Conservation (phyloP, 2,113 vertebrate genomes). For the Cottus gobio region DNA sequence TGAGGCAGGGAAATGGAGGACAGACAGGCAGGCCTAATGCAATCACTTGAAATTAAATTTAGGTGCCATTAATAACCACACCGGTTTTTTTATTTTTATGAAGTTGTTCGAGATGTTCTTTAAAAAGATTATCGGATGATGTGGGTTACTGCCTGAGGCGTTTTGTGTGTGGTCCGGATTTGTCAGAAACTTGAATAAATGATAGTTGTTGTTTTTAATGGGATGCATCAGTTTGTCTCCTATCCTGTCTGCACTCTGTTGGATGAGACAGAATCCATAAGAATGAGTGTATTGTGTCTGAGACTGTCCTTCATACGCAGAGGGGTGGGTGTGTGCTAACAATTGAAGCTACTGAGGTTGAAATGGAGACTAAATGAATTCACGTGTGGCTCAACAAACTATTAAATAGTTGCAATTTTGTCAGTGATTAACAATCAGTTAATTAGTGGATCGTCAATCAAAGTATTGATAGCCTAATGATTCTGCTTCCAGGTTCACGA, state of each 20-base stretch:
- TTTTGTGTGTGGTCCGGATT: constrained; percentile 21
- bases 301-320: neutral
- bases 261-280: constrained; percentile 16
- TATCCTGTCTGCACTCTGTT: constrained; percentile 1
- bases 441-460: neutral
- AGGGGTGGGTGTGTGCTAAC: neutral
- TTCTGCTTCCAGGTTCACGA: neutral
- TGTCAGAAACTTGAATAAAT: constrained; percentile 36
- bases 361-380: neutral
- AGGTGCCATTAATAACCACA: constrained; percentile 54
- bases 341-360: neutral
- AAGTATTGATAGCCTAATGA: neutral
- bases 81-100: constrained; percentile 12
- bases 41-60: constrained; percentile 73
- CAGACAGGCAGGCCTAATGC: constrained; percentile 62
- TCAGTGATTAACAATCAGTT: neutral
- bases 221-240: neutral
- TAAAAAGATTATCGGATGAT: constrained; percentile 44
- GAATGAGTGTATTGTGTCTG: neutral
- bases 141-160: constrained; percentile 36
- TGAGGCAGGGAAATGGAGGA: constrained; percentile 71
- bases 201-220: neutral
- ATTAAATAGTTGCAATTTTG: neutral
- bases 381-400: neutral
- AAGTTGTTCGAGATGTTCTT: constrained; percentile 50